A percentile compares a stretch with the other conserved stretches of the same genome.
Evolutionary conservation across 2,797 vertebrate genomes (phyloP).

Genomic region (Vultur gryphus): DNA sequence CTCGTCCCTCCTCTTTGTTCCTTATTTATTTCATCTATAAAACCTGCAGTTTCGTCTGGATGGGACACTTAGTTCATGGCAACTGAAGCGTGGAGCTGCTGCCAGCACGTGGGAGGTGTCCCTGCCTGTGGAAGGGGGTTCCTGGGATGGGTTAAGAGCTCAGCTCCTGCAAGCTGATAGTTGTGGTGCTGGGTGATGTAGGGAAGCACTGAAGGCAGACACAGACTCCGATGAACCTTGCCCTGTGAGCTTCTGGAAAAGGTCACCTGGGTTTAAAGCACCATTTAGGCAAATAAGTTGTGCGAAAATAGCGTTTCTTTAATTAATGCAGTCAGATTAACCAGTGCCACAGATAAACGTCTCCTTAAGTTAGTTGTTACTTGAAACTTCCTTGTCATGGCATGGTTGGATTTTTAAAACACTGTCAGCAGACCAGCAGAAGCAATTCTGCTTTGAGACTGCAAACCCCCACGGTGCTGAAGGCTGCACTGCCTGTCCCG

Average conservation of each 20-base stretch:
- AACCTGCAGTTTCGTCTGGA: neutral
- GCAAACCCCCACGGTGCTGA: fast-evolving
- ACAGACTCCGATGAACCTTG: no score
- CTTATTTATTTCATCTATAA: neutral
- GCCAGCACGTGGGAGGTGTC: fast-evolving
- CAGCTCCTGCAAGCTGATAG: neutral
- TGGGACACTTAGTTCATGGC: neutral
- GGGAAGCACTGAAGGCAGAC: neutral
- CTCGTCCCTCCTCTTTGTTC: neutral
- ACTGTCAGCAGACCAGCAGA: neutral
- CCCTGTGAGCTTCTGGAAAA: neutral
- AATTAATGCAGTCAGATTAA: neutral
- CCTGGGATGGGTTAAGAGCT: neutral
- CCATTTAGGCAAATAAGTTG: neutral
- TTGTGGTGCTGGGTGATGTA: no score
- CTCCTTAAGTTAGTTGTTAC: neutral
- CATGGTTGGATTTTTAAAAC: neutral
- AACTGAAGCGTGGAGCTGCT: neutral
- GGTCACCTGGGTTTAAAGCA: neutral
- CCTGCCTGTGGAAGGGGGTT: neutral
- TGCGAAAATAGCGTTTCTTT: neutral
- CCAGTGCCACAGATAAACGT: neutral
- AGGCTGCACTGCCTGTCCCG: fast-evolving
- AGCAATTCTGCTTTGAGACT: neutral
- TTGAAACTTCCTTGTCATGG: neutral